Percentiles rank a stretch among this genome's conserved stretches.
phyloP scores from a whole-genome alignment of 1,140 invertebrate genomes.

The Pseudomyrmex pallidus region DNA sequence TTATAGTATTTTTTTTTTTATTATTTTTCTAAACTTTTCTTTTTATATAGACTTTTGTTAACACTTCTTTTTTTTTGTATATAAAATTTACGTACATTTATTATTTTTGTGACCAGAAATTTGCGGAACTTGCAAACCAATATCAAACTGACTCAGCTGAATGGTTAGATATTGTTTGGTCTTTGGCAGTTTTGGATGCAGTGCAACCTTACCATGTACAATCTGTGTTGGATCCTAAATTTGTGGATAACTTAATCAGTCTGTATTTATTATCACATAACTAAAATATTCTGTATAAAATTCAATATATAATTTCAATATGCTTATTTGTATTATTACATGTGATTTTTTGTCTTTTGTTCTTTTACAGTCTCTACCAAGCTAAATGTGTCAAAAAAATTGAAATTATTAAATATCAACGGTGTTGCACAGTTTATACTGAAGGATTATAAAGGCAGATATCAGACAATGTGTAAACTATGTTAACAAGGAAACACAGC shows the following conservation, averaged over 20 bases:
- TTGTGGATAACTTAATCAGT: neutral
- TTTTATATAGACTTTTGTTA: too few species aligned
- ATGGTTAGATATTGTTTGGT: slow-evolving; percentile 48
- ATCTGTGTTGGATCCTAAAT: neutral
- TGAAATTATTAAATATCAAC: slow-evolving; percentile 53
- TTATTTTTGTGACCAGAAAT: slow-evolving; percentile 14
- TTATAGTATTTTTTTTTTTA: neutral
- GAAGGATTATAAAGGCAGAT: slow-evolving; percentile 40
- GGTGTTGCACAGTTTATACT: slow-evolving; percentile 34
- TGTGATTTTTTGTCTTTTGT: neutral
- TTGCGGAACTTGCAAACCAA: neutral
- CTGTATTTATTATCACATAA: slow-evolving; percentile 20
- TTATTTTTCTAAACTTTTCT: too few species aligned
- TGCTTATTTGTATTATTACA: neutral
- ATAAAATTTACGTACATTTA: slow-evolving; percentile 2
- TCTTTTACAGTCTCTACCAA: neutral
- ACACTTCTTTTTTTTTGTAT: neutral
- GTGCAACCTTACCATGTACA: neutral
- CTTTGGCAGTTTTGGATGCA: slow-evolving; percentile 11
- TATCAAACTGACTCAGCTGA: neutral
- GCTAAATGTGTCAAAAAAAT: slow-evolving; percentile 31
- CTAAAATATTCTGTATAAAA: neutral
- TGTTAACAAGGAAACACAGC: too few species aligned
- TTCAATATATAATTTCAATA: slow-evolving; percentile 6
- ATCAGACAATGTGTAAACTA: too few species aligned